Percentiles rank a stretch among this genome's conserved stretches.
Conservation (phyloP, 2,888 invertebrate genomes). For the Eulithis prunata region DNA sequence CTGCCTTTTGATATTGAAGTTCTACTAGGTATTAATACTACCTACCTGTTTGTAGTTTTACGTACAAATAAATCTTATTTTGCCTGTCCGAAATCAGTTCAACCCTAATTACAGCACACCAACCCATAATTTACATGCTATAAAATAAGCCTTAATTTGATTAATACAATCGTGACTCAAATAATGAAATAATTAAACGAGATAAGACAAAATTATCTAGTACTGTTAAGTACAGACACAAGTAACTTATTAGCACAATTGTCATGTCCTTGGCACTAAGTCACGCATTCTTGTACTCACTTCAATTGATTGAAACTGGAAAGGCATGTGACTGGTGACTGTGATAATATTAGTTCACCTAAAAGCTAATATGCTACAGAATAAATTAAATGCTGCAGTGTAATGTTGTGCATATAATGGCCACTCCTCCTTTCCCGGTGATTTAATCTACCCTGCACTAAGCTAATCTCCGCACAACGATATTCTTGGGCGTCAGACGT, state of each 20-base stretch:
- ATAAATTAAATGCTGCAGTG: too few species aligned
- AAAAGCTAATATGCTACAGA: background rate
- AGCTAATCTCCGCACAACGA: too few species aligned
- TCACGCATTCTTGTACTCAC: conserved; percentile 45
- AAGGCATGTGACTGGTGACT: conserved; percentile 6
- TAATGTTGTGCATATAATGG: too few species aligned
- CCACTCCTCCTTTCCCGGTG: too few species aligned
- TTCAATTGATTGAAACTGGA: conserved; percentile 18
- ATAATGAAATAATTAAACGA: conserved; percentile 79
- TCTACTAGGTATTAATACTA: too few species aligned
- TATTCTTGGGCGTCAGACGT: too few species aligned
- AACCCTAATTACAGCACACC: conserved; percentile 17
- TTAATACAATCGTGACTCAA: conserved; percentile 69
- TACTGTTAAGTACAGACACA: conserved; percentile 41
- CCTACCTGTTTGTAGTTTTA: background rate
- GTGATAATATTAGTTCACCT: background rate
- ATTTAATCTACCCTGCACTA: too few species aligned
- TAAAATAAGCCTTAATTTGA: conserved; percentile 49
- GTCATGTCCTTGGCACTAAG: conserved; percentile 65
- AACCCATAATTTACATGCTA: conserved; percentile 62
- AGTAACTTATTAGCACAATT: conserved; percentile 53
- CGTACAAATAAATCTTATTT: conserved; percentile 3
- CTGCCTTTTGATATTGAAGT: too few species aligned
- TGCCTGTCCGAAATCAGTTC: conserved; percentile 14
- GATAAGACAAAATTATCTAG: conserved; percentile 70